phyloP scores from a whole-genome alignment of 1,140 invertebrate species.

The Ips nitidus region DNA sequence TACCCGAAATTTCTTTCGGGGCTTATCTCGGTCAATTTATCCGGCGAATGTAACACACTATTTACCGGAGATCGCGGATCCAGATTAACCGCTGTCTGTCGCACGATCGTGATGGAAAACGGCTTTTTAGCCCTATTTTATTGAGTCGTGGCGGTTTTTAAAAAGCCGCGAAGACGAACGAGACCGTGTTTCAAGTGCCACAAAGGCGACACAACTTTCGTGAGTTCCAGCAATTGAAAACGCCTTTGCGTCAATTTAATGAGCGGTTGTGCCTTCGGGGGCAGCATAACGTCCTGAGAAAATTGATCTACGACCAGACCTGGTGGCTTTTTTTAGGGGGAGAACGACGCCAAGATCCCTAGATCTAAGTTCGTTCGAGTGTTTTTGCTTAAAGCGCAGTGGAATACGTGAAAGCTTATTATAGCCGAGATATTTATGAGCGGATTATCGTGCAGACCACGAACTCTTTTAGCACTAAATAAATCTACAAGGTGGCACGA shows the following conservation, averaged over 20 bases:
- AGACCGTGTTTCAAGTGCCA: not conserved
- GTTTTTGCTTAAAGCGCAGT: no score
- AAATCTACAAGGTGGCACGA: no score
- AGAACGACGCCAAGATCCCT: no score
- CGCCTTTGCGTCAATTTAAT: slow-evolving; percentile 7
- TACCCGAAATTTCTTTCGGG: not conserved
- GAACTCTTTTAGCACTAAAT: no score
- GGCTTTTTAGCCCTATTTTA: slow-evolving; percentile 11
- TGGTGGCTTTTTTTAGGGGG: no score
- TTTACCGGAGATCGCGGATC: not conserved
- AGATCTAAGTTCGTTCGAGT: no score
- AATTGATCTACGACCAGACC: no score
- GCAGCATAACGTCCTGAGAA: not conserved
- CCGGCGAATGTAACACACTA: not conserved
- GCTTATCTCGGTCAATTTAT: slow-evolving; percentile 2
- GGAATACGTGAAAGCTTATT: no score
- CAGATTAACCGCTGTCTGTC: not conserved
- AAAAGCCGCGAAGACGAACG: slow-evolving; percentile 8
- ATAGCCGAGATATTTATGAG: no score
- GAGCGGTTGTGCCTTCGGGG: not conserved
- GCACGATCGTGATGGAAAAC: slow-evolving; percentile 13
- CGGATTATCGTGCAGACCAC: no score
- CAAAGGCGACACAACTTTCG: slow-evolving; percentile 3
- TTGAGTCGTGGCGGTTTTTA: slow-evolving; percentile 5
- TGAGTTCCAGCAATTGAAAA: slow-evolving; percentile 12